Base-by-base conservation (phyloP, 2,797 vertebrate species). In the Gadopsis bispinosus region DNA sequence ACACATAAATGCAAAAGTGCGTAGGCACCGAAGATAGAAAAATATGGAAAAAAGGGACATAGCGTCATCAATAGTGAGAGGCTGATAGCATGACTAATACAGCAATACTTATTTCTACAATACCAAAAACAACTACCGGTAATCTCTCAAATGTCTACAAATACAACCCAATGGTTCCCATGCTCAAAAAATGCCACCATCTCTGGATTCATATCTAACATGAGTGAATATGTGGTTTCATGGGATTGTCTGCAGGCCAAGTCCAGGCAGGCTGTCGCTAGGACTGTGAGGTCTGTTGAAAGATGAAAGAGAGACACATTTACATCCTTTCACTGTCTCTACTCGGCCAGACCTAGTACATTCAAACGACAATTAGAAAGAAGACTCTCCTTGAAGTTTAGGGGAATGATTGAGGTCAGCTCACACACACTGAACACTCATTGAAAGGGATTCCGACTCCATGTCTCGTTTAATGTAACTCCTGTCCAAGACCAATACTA, bases 351-450 rank as follows among this genome's bases (percentile, higher is more conserved):
- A 39, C 71, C 75, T 22, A 33, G 51, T 26, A 16, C 19, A 75
- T 69, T 64, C 35, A 70, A 73, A 29, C 22, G 43, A 56, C 37
- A 68, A 56, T 54, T 72, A 73, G 12, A 29, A 53, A 22, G 50
- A 4, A 29, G 1, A 50, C 31, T 71, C 39, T 66, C 17, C 39
- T 61, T 71, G n/a, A 77, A 77, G 66, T 72, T 31, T 48, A 31
- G 41, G 7, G 9, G 7, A 63, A 67, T 68, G 19, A 76, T 66
- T 45, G 35, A 69, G 45, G 47, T 73, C 58, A 43, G 63, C 43
- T 68, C 71, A 63, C 71, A 75, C 71, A 75, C 60, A 55, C 16
- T 0, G 3, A 47, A 63, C 37, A 54, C 31, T 53, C 69, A 86
- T 20, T 64, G 64, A 10, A 16, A 33, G 31, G 7, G 56, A 80